Percentiles rank a stretch among this genome's conserved stretches.
Conservation (phyloP, 1,140 invertebrate species). For the Oreohelix idahoensis region DNA sequence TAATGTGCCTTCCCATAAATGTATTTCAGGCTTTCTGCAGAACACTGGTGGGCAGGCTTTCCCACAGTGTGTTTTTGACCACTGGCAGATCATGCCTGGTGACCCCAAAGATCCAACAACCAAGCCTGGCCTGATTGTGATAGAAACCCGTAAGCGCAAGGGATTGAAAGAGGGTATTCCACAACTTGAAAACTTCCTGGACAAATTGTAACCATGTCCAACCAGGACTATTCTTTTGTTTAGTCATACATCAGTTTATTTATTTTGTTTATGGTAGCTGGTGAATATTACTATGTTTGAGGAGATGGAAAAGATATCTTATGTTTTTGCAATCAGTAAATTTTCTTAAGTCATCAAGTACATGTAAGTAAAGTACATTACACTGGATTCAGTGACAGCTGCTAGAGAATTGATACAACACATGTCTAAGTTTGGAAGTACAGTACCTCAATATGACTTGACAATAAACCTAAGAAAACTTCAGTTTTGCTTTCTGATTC, state of each 20-base stretch:
- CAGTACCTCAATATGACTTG: no score
- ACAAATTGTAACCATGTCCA: conserved; percentile 69
- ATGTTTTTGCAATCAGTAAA: no score
- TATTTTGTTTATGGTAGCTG: not conserved
- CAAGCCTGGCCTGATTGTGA: conserved; percentile 89
- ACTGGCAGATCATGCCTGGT: conserved; percentile 98
- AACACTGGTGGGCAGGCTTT: conserved; percentile 99
- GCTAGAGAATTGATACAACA: no score
- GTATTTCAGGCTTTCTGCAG: conserved; percentile 87
- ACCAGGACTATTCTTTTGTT: not conserved
- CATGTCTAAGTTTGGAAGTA: no score
- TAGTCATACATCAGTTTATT: not conserved
- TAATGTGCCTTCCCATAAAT: no score
- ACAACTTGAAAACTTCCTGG: conserved; percentile 68
- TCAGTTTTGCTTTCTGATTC: no score
- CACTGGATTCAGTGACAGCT: no score
- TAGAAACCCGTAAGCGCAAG: conserved; percentile 98
- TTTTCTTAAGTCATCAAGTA: no score
- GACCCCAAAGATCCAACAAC: conserved; percentile 87
- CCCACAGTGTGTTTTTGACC: conserved; percentile 99
- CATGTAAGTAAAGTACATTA: no score
- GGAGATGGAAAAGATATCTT: not conserved
- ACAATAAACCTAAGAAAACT: no score
- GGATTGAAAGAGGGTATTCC: conserved; percentile 91
- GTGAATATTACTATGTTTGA: not conserved